These are phyloP conservation scores for Corythaeola cristata DNA, from an alignment of 2,113 vertebrate genomes.

Conservation along the genomic window DNA sequence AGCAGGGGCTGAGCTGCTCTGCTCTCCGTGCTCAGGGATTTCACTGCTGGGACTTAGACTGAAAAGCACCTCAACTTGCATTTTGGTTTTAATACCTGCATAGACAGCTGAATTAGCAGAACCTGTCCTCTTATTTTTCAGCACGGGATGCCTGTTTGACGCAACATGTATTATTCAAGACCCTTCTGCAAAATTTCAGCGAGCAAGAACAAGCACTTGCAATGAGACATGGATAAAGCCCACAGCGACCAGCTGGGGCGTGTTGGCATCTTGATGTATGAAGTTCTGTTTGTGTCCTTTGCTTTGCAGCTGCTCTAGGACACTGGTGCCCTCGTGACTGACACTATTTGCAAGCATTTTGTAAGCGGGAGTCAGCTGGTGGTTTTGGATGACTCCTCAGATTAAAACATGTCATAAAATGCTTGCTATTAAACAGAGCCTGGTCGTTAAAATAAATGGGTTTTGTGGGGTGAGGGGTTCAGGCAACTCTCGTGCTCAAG, in stretches of 20 bases:
- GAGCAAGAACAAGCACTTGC: background rate
- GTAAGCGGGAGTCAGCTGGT: background rate
- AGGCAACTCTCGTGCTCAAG: background rate
- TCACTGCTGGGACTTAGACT: background rate
- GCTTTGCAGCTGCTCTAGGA: background rate
- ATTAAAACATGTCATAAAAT: background rate
- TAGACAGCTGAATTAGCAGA: background rate
- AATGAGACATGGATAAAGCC: background rate
- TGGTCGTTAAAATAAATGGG: background rate
- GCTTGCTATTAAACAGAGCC: background rate
- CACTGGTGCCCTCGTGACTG: background rate
- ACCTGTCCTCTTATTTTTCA: background rate
- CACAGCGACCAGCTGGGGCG: background rate
- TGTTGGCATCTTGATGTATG: background rate
- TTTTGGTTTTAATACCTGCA: background rate
- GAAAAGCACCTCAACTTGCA: background rate
- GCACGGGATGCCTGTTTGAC: background rate
- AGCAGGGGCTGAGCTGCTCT: background rate
- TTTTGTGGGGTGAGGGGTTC: background rate
- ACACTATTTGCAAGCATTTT: background rate
- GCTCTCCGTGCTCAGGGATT: background rate
- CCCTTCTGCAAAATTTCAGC: background rate
- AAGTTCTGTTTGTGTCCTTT: background rate
- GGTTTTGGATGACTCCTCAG: background rate
- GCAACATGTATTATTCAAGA: background rate